Base-by-base conservation (phyloP, 1,140 invertebrate genomes). In the Pissodes strobi region DNA sequence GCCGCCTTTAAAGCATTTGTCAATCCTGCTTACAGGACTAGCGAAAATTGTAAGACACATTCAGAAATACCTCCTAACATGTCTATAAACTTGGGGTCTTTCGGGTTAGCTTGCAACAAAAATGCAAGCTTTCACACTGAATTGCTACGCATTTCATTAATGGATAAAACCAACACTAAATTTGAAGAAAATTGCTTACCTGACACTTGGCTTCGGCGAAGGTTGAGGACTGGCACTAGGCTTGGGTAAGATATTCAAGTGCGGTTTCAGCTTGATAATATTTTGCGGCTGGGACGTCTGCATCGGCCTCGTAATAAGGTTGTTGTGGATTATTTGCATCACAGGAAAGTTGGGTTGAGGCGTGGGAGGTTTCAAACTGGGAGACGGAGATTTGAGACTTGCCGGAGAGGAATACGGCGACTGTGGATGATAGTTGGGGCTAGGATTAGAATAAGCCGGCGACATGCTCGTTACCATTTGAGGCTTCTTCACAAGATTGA, bases 201-300 rank as follows among this genome's bases (percentile, higher is more conserved):
- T 75, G 13, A 75, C 72, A 67, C 74, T 75, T 8, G 73, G 74
- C 67, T 77, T 76, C 15, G 75, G 77, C 21, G 71, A 72, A 12
- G 70, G 71, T 61, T 76, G 74, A 15, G 71, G 72, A 71, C 72
- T 75, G 41, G 76, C 74, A 58, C 70, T 67, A 17, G 77, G 77
- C 64, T 78, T 78, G 1, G 77, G 77, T 49, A 78, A 70, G 62
- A 78, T 78, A 70, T 78, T 78, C 30, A 77, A 68, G 64, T 76
- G 77, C 25, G 76, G 76, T 45, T 78, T 78, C 22, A 78, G 64
- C 59, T 78, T 78, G 34, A 78, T 77, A 17, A 77, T 70, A 59
- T 76, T 77, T 48, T 75, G 72, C 12, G 69, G 62, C 45, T 72
- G 71, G n/a, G 60, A 63, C 25, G 71, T 69, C 60, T 76, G 70